Conservation (phyloP, 1,140 invertebrate species). For the Aphaenogaster floridana region DNA sequence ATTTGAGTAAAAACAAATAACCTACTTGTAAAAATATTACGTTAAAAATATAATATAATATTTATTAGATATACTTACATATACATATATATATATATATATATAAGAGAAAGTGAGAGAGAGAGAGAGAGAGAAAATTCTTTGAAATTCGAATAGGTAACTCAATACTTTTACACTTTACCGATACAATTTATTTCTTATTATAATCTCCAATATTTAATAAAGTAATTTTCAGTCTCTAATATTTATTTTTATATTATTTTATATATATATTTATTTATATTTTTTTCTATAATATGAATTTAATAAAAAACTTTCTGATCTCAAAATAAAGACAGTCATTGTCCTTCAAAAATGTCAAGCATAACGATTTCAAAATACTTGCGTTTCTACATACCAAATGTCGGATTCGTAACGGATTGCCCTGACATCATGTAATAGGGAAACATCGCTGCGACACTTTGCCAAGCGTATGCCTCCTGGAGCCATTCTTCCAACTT, state of each 20-base stretch:
- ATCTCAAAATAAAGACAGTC: neutral
- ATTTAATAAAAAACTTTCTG: neutral
- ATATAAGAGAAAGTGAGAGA: neutral
- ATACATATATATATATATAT: neutral
- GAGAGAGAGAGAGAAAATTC: neutral
- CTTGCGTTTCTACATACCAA: conserved; percentile 73
- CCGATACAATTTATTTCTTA: neutral
- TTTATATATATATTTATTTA: neutral
- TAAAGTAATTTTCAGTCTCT: neutral
- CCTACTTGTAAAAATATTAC: no score
- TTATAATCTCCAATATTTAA: neutral
- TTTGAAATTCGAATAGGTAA: neutral
- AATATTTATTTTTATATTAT: neutral
- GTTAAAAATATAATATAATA: neutral
- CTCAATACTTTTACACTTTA: neutral
- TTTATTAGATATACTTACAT: neutral
- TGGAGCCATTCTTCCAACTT: conserved; percentile 87
- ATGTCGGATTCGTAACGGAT: conserved; percentile 75
- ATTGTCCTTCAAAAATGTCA: neutral
- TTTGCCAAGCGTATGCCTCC: conserved; percentile 87
- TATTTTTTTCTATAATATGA: neutral
- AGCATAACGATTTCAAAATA: neutral
- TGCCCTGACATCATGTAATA: conserved; percentile 86
- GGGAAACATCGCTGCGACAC: conserved; percentile 85
- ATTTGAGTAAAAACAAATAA: neutral